A percentile compares a stretch with the other conserved stretches of the same genome.
Conservation (phyloP, 2,797 vertebrate genomes). For the Vespertilio murinus region DNA sequence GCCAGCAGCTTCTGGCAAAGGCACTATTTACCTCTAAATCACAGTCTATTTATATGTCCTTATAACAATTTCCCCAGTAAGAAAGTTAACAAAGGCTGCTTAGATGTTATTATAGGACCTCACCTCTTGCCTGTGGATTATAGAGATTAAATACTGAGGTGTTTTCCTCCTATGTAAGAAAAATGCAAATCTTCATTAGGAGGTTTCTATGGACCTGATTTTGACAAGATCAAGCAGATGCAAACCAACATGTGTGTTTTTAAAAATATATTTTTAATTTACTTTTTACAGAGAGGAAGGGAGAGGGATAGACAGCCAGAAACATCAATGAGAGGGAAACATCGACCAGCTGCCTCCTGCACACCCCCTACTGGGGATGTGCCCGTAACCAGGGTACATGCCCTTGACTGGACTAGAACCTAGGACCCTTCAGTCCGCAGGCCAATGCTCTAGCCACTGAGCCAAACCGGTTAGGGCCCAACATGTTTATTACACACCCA, state of each 20-base stretch:
- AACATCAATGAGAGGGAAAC: too few relatives aligned
- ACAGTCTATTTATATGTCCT: background rate
- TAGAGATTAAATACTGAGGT: background rate
- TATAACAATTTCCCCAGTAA: background rate
- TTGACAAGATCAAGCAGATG: conserved; percentile 7
- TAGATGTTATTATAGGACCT: background rate
- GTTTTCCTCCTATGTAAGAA: background rate
- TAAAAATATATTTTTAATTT: too few relatives aligned
- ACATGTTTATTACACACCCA: background rate
- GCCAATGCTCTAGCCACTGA: too few relatives aligned
- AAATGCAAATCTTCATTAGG: conserved; percentile 16
- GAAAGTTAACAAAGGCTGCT: background rate
- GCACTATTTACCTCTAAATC: background rate
- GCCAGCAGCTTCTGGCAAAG: background rate
- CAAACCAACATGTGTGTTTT: conserved; percentile 24
- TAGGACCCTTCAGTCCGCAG: too few relatives aligned
- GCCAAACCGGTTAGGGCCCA: background rate
- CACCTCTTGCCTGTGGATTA: background rate
- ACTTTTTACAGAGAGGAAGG: too few relatives aligned
- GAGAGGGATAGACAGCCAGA: too few relatives aligned
- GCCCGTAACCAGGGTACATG: too few relatives aligned
- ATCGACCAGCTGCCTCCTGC: too few relatives aligned
- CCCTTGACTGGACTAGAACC: too few relatives aligned
- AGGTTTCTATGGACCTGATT: background rate
- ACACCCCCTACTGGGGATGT: too few relatives aligned